These are phyloP conservation scores for Synchiropus splendidus DNA, from an alignment of 2,113 vertebrate species.

Conservation along the genomic window DNA sequence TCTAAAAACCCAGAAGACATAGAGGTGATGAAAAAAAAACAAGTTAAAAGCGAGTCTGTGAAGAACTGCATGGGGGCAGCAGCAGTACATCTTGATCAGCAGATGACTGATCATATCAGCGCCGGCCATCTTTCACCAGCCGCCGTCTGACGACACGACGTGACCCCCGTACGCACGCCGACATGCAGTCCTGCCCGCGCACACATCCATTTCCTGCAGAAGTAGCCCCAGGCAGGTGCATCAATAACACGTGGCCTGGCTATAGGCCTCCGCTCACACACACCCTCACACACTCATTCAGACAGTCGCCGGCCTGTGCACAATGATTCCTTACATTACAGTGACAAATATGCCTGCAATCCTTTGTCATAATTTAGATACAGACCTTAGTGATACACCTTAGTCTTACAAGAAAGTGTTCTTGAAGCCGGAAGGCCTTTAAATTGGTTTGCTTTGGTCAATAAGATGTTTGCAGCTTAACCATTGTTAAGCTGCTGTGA, in stretches of 20 bases:
- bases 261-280: constrained; percentile 59
- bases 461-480: too few relatives aligned
- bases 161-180: constrained; percentile 57
- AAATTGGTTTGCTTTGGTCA: too few relatives aligned
- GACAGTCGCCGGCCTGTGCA: constrained; percentile 3
- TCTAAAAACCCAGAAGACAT: too few relatives aligned
- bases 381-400: too few relatives aligned
- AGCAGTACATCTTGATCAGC: constrained; percentile 92
- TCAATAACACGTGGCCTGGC: constrained; percentile 81
- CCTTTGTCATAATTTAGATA: too few relatives aligned
- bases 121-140: constrained; percentile 86
- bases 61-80: constrained; percentile 39
- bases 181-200: constrained; percentile 32
- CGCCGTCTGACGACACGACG: constrained; percentile 94
- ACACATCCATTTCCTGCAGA: constrained; percentile 86
- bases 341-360: too few relatives aligned
- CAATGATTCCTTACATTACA: neutral
- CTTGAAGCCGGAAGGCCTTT: too few relatives aligned
- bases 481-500: too few relatives aligned
- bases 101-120: constrained; percentile 93
- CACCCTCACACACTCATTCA: constrained; percentile 15
- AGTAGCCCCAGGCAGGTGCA: constrained; percentile 85
- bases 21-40: constrained; percentile 1
- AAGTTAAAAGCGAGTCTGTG: constrained; percentile 43
- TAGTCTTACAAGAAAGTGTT: too few relatives aligned